Base-by-base conservation (phyloP, 30 jellyfish, hydroid and myxozoan species). In the Mastigias papua region DNA sequence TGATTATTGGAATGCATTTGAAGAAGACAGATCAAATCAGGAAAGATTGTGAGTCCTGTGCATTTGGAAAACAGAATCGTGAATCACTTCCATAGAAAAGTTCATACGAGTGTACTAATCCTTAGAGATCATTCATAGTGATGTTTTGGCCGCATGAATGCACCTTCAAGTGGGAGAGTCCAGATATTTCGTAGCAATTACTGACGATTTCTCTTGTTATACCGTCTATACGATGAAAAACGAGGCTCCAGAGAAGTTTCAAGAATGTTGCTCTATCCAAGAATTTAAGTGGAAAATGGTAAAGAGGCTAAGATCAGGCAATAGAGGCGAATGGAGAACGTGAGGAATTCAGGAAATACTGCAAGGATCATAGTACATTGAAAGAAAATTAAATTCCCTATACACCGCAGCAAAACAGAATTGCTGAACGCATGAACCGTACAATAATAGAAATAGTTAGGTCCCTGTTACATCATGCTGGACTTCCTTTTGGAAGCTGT, bases 281-380 rank as follows among this genome's bases (percentile, higher is more conserved):
- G 21, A 81, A 35, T 26, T 21, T 7, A 30, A 68, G 76, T 22
- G 84, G 84, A 28, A 67, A 46, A 34, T 23, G 25, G 91, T 81
- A 27, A 81, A 67, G 54, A 35, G 3, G 16, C 33, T 80, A 16
- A 76, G 90, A 27, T 22, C 91, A 13, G 84, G 67, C 42, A 81
- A 81, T 81, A 84, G 91, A 65, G 91, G 91, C 48, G 91, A 81
- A 81, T 21, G 34, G 48, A 3, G 76, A n/a, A n/a, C 25, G 65
- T n/a, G n/a, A n/a, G n/a, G n/a, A n/a, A n/a, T n/a, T n/a, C n/a
- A n/a, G n/a, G n/a, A n/a, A n/a, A n/a, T 84, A 34, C 65, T 21
- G 20, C 63, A 34, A 1, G 65, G 65, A 48, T 63, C 32, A 16
- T n/a, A 50, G 48, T 31, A 37, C n/a, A 37, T 48, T 32, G 46